These are phyloP conservation scores for Sarcoramphus papa DNA, from an alignment of 2,797 vertebrate genomes.

Conservation along the genomic window DNA sequence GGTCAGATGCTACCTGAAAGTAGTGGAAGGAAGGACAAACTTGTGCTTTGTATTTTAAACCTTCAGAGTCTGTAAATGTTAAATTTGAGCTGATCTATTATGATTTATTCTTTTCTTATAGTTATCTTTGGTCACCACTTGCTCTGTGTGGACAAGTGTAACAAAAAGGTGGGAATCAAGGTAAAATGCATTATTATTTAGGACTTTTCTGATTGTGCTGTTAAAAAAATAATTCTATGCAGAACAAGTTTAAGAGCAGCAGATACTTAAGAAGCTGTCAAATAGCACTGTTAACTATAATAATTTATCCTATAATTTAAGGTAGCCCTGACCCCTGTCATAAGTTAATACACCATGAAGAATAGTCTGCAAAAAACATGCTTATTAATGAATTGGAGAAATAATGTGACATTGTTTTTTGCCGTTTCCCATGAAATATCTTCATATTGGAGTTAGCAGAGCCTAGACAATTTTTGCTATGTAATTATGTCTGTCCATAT, in stretches of 20 bases:
- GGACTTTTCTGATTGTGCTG: background rate
- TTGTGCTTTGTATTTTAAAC: background rate
- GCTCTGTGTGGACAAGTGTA: background rate
- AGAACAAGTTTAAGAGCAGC: slow-evolving; percentile 63
- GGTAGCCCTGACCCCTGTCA: slow-evolving; percentile 82
- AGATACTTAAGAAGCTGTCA: slow-evolving; percentile 82
- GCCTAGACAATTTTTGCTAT: slow-evolving; percentile 66
- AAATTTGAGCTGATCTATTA: background rate
- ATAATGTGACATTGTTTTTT: slow-evolving; percentile 82
- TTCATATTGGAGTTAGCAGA: slow-evolving; percentile 80
- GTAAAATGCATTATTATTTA: background rate
- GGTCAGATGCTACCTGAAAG: background rate
- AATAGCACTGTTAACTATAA: slow-evolving; percentile 73
- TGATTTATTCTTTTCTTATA: background rate
- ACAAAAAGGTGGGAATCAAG: background rate
- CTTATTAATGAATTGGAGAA: slow-evolving; percentile 80
- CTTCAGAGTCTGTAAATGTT: background rate
- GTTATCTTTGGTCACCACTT: background rate
- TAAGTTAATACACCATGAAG: slow-evolving; percentile 87
- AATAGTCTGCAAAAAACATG: slow-evolving; percentile 78
- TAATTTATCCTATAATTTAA: slow-evolving; percentile 86
- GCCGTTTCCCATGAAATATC: slow-evolving; percentile 80
- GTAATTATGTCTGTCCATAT: slow-evolving; percentile 70
- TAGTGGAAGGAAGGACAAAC: background rate
- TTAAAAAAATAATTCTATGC: slow-evolving; percentile 12